Percentiles rank a stretch among this genome's conserved stretches.
phyloP scores from a whole-genome alignment of 2,888 invertebrate genomes.

The Erebia ligea region DNA sequence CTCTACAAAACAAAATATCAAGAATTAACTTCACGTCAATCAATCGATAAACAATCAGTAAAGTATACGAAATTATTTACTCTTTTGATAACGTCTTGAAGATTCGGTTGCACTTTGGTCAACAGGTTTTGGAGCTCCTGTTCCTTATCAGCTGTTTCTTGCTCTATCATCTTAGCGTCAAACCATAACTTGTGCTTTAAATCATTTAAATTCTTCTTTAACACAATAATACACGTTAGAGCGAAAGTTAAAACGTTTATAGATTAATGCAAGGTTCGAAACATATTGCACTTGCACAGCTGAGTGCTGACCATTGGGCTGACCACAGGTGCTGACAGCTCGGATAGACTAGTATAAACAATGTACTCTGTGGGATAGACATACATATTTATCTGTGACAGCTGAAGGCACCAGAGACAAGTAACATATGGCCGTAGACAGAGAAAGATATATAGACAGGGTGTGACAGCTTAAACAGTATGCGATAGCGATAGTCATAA shows the following conservation, averaged over 20 bases:
- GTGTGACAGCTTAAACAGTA: too few relatives aligned
- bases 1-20: constrained; percentile 63
- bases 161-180: constrained; percentile 36
- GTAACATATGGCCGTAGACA: too few relatives aligned
- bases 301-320: too few relatives aligned
- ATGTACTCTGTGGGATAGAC: too few relatives aligned
- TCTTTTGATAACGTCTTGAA: constrained; percentile 84
- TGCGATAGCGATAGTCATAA: too few relatives aligned
- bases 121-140: constrained; percentile 77
- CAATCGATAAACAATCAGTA: too few relatives aligned
- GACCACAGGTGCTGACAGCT: too few relatives aligned
- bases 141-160: constrained; percentile 58
- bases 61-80: constrained; percentile 72
- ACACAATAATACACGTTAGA: constrained; percentile 9
- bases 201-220: constrained; percentile 11
- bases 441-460: too few relatives aligned
- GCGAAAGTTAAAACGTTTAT: constrained; percentile 19
- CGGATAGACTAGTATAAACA: too few relatives aligned
- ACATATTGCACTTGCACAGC: constrained; percentile 42
- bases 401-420: too few relatives aligned
- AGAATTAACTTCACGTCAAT: background rate
- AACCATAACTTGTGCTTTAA: constrained; percentile 31
- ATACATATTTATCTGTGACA: too few relatives aligned
- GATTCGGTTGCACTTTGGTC: constrained; percentile 78
- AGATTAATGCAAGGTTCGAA: constrained; percentile 28